Evolutionary conservation across 2,113 vertebrate species (phyloP).

Genomic region (Pogona vitticeps): DNA sequence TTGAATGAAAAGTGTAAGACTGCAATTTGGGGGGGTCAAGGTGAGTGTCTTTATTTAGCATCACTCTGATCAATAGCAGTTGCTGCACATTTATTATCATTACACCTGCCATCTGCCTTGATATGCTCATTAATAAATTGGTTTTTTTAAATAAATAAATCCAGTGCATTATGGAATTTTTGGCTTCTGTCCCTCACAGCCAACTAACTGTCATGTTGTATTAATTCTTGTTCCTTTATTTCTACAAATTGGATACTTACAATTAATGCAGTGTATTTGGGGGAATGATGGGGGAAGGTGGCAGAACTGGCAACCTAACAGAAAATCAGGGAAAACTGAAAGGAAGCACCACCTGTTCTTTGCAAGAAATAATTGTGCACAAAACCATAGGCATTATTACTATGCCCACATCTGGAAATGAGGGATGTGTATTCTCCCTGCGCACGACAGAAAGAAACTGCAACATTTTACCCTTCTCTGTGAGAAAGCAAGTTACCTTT

Average conservation of each 20-base stretch:
- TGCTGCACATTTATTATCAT: constrained; percentile 13
- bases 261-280: not conserved
- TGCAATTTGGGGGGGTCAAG: constrained; percentile 7
- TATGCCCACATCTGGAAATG: not conserved
- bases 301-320: not conserved
- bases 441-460: not conserved
- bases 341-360: not conserved
- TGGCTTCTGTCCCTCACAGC: not conserved
- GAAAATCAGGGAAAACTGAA: not conserved
- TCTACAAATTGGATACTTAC: not conserved
- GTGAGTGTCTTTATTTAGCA: constrained; percentile 22
- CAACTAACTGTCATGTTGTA: not conserved
- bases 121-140: constrained; percentile 38
- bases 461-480: too few relatives aligned
- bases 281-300: not conserved
- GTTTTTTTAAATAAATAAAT: constrained; percentile 7
- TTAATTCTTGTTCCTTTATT: not conserved
- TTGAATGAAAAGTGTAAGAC: constrained; percentile 1
- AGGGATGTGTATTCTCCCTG: not conserved
- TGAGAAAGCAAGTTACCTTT: too few relatives aligned
- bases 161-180: constrained; percentile 8
- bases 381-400: too few relatives aligned
- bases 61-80: constrained; percentile 12
- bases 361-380: too few relatives aligned
- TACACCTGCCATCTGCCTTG: constrained; percentile 23